A percentile compares a stretch with the other conserved stretches of the same genome.
These are phyloP conservation scores for Pseudoatta argentina DNA, from an alignment of 1,140 invertebrate genomes.

Conservation along the genomic window DNA sequence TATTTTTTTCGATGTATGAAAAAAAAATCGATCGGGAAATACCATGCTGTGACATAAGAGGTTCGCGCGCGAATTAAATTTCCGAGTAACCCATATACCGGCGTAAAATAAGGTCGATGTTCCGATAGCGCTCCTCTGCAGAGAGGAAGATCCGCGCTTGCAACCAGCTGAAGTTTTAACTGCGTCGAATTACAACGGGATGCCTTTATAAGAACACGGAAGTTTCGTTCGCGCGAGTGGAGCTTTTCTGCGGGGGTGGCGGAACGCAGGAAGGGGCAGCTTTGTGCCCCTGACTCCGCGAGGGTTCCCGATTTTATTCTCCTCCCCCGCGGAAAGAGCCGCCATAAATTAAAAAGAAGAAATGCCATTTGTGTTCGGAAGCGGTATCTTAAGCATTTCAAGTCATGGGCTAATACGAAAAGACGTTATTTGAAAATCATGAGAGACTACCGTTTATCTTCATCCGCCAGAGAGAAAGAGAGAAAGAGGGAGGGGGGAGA, in stretches of 20 bases:
- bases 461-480: not conserved
- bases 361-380: slow-evolving; percentile 8
- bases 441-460: not conserved
- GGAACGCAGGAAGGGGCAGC: not conserved
- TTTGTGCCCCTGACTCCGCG: not conserved
- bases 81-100: slow-evolving; percentile 50
- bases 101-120: slow-evolving; percentile 38
- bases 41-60: not conserved
- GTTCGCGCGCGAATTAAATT: slow-evolving; percentile 47
- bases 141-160: slow-evolving; percentile 23
- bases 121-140: not conserved
- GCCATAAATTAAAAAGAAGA: slow-evolving; percentile 32
- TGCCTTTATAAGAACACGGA: slow-evolving; percentile 17
- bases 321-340: not conserved
- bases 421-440: slow-evolving; percentile 11
- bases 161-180: slow-evolving; percentile 26
- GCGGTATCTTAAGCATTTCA: not conserved
- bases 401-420: not conserved
- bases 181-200: slow-evolving; percentile 1
- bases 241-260: not conserved
- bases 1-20: not conserved
- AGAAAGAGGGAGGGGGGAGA: not conserved
- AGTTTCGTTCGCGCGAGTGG: slow-evolving; percentile 28
- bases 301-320: slow-evolving; percentile 11
- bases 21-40: not conserved